These are phyloP conservation scores for Rhegmatorhina hoffmannsi DNA, from an alignment of 2,113 vertebrate species.

Conservation along the genomic window DNA sequence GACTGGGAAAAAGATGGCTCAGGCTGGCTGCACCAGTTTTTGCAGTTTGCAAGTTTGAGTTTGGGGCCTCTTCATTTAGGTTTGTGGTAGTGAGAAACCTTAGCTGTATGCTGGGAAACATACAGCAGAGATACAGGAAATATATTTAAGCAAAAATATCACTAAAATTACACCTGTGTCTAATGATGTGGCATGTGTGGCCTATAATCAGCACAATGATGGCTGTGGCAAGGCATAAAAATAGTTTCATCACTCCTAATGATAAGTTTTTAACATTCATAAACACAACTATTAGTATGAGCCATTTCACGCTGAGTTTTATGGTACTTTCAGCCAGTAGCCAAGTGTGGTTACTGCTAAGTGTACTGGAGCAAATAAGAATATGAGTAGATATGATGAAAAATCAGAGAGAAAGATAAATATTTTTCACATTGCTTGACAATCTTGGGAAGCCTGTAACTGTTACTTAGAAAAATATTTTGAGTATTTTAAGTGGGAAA, in stretches of 20 bases:
- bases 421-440: background rate
- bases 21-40: background rate
- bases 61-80: background rate
- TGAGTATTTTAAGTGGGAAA: background rate
- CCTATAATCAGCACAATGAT: rapidly evolving
- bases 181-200: background rate
- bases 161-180: background rate
- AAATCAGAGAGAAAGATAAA: background rate
- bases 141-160: background rate
- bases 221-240: background rate
- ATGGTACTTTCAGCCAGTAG: background rate
- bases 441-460: background rate
- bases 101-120: background rate
- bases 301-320: background rate
- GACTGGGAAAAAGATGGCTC: background rate
- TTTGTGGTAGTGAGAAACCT: background rate
- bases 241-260: background rate
- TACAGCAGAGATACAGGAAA: background rate
- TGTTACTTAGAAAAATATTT: background rate
- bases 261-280: background rate
- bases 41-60: background rate
- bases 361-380: background rate
- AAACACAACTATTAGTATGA: background rate
- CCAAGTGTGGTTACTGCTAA: background rate
- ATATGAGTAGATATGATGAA: background rate